Evolutionary conservation across 2,113 vertebrate genomes (phyloP).

Genomic region (Lepus europaeus): DNA sequence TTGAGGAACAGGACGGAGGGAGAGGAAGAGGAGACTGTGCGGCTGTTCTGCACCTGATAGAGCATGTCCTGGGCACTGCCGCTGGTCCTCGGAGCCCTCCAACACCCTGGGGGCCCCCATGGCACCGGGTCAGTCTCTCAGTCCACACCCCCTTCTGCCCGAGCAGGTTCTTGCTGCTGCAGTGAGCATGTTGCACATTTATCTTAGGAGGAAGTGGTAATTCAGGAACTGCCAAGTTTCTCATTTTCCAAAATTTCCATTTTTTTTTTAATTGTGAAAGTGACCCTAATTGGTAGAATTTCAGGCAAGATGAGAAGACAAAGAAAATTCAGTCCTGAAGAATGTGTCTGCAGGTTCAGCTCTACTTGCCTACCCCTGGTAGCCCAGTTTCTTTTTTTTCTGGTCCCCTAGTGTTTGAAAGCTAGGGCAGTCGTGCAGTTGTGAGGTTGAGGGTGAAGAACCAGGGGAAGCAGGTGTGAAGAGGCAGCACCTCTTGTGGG

Average conservation of each 20-base stretch:
- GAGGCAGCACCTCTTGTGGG: accelerated
- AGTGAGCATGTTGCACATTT: not conserved
- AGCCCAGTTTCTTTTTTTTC: not conserved
- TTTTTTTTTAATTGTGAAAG: conserved; percentile 16
- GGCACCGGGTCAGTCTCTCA: not conserved
- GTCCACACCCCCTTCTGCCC: accelerated
- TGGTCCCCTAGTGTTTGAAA: not conserved
- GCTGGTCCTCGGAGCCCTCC: not conserved
- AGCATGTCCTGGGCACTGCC: not conserved
- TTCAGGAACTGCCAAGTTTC: not conserved
- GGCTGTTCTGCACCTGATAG: not conserved
- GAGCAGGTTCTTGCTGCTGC: not conserved
- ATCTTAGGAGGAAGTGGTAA: not conserved
- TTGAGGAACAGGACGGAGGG: not conserved
- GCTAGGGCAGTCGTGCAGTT: not conserved
- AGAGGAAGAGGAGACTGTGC: not conserved
- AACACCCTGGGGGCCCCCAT: not conserved
- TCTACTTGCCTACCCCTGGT: not conserved
- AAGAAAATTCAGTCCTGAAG: not conserved
- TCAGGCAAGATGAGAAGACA: not conserved
- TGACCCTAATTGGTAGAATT: conserved; percentile 23
- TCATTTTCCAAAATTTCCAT: not conserved
- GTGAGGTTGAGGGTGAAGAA: too few relatives aligned
- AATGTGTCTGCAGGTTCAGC: not conserved
- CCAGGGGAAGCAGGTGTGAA: not conserved